Conservation (phyloP, 2,113 vertebrate species). For the Channa argus region DNA sequence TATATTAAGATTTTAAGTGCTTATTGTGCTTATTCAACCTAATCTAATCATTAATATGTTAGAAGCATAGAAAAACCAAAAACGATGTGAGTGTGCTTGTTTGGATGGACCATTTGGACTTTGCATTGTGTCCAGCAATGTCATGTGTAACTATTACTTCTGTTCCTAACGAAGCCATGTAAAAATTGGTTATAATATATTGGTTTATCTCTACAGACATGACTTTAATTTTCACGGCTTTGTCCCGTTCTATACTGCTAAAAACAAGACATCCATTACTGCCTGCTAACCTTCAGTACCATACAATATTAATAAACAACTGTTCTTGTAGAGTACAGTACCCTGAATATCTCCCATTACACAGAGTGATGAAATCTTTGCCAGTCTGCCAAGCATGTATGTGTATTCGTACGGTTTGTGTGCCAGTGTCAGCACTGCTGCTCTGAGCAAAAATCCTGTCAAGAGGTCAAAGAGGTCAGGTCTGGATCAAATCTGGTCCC, state of each 20-base stretch:
- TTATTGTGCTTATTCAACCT: slow-evolving; percentile 22
- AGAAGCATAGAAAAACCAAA: slow-evolving; percentile 19
- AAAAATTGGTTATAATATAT: neutral
- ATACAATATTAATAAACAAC: slow-evolving; percentile 7
- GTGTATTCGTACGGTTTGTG: slow-evolving; percentile 10
- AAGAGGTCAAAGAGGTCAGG: slow-evolving; percentile 70
- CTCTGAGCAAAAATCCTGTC: slow-evolving; percentile 69
- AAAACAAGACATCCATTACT: slow-evolving; percentile 23
- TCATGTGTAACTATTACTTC: slow-evolving; percentile 6
- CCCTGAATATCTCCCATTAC: slow-evolving; percentile 42
- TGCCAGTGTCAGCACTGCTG: slow-evolving; percentile 54
- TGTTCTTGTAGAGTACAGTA: slow-evolving; percentile 37
- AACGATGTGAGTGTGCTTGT: slow-evolving; percentile 20
- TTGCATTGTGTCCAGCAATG: too few species aligned
- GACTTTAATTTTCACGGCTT: slow-evolving; percentile 10
- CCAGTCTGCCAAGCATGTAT: slow-evolving; percentile 36
- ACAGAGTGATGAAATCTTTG: slow-evolving; percentile 61
- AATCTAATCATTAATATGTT: slow-evolving; percentile 28
- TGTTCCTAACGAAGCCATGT: slow-evolving; percentile 19
- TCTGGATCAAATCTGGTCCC: slow-evolving; percentile 73
- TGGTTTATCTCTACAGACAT: neutral
- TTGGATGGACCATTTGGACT: neutral
- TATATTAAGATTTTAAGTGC: slow-evolving; percentile 30
- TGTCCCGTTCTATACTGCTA: neutral
- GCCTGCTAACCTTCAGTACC: slow-evolving; percentile 29